phyloP scores from a whole-genome alignment of 2,797 vertebrate species.

The Serranus cabrilla region DNA sequence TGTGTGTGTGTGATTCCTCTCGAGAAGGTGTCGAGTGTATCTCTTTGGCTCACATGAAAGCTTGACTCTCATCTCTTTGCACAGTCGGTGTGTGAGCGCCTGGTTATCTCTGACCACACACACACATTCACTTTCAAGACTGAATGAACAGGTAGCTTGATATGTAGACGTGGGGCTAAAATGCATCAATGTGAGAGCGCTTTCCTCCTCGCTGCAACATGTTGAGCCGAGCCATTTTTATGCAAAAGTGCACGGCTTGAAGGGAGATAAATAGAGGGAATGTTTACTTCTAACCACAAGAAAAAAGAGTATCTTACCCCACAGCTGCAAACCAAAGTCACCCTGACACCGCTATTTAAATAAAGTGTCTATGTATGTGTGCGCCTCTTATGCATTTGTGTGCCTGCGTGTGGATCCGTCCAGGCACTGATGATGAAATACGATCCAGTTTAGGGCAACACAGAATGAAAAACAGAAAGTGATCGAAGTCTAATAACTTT shows the following conservation, averaged over 20 bases:
- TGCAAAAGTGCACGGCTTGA: constrained; percentile 8
- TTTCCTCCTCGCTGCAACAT: constrained; percentile 21
- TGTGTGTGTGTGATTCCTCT: constrained; percentile 29
- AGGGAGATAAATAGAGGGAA: constrained; percentile 24
- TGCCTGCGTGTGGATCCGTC: not conserved
- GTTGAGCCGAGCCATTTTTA: constrained; percentile 15
- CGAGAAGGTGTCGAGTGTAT: constrained; percentile 54
- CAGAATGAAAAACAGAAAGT: constrained; percentile 43
- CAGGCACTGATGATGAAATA: constrained; percentile 50
- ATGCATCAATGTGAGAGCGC: constrained; percentile 25
- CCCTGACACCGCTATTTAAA: not conserved
- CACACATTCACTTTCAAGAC: constrained; percentile 41
- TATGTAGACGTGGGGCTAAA: constrained; percentile 16
- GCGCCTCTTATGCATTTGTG: not conserved
- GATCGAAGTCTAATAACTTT: constrained; percentile 64
- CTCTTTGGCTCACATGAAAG: constrained; percentile 65
- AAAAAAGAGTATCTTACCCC: not conserved
- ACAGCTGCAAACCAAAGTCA: not conserved
- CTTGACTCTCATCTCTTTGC: constrained; percentile 60
- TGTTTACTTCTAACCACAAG: constrained; percentile 8
- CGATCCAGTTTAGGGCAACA: constrained; percentile 36
- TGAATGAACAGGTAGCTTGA: constrained; percentile 9
- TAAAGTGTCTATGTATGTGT: not conserved
- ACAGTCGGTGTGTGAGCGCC: constrained; percentile 52
- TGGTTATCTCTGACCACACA: constrained; percentile 64